Evolutionary conservation across 92 coral and sea anemone genomes (phyloP).

Genomic region (Diadumene lineata): DNA sequence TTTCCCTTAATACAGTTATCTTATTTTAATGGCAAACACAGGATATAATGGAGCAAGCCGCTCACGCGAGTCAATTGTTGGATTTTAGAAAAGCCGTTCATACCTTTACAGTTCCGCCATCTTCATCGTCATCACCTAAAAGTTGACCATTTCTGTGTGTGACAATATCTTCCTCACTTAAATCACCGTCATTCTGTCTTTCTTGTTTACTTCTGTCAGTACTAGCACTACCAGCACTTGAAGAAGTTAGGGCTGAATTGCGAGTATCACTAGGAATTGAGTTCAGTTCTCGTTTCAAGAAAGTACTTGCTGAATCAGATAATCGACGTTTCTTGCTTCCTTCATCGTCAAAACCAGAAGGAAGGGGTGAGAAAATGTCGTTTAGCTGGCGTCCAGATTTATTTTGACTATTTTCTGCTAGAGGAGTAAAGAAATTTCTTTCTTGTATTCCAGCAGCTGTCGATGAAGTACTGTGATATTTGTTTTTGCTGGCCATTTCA

Average conservation of each 20-base stretch:
- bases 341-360: neutral
- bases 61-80: too few species aligned
- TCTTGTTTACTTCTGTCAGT: neutral
- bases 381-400: neutral
- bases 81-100: neutral
- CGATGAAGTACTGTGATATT: constrained; percentile 11
- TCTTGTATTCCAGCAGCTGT: neutral
- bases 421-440: constrained; percentile 13
- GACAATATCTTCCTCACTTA: constrained; percentile 32
- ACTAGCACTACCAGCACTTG: neutral
- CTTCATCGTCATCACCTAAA: constrained; percentile 36
- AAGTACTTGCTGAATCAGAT: constrained; percentile 7
- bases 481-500: neutral
- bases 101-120: constrained; percentile 17
- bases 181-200: constrained; percentile 11
- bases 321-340: constrained; percentile 3
- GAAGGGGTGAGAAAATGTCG: neutral
- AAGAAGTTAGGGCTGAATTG: neutral
- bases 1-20: too few species aligned
- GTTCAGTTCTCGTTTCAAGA: constrained; percentile 19
- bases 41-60: too few species aligned
- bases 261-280: constrained; percentile 10
- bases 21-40: neutral
- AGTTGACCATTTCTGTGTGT: constrained; percentile 18
- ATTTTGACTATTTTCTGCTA: constrained; percentile 9